These are phyloP conservation scores for Steinernema feltiae DNA, from an alignment of 1,140 invertebrate genomes.

Conservation along the genomic window DNA sequence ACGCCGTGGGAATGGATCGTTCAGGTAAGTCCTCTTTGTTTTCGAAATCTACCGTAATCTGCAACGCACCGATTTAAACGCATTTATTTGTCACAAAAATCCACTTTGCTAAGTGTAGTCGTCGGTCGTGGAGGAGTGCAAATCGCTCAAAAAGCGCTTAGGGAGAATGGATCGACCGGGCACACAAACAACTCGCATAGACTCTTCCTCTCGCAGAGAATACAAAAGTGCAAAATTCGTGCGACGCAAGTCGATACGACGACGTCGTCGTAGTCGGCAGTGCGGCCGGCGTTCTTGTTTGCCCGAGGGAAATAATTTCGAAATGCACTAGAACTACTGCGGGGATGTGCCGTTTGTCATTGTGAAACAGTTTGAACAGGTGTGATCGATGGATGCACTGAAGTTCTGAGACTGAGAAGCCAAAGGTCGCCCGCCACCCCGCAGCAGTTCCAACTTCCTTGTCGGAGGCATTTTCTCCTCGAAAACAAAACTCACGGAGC, in stretches of 20 bases:
- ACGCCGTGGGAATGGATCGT: conserved; percentile 44
- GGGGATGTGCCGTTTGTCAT: conserved; percentile 62
- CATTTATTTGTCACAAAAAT: too few relatives aligned
- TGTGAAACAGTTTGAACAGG: conserved; percentile 3
- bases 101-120: too few relatives aligned
- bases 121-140: not conserved
- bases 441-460: too few relatives aligned
- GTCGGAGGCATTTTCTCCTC: too few relatives aligned
- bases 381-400: not conserved
- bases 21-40: conserved; percentile 21
- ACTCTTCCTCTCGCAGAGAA: too few relatives aligned
- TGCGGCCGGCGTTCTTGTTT: conserved; percentile 63
- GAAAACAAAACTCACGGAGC: too few relatives aligned
- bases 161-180: not conserved
- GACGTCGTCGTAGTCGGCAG: conserved; percentile 54
- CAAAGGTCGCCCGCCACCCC: too few relatives aligned
- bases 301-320: conserved; percentile 6
- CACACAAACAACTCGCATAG: not conserved
- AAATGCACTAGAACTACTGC: not conserved
- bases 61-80: not conserved
- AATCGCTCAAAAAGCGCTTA: not conserved
- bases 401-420: too few relatives aligned
- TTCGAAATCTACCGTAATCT: not conserved
- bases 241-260: conserved; percentile 7
- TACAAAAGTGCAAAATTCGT: conserved; percentile 9